Conservation (phyloP, 2,797 vertebrate species). For the Distichodus sexfasciatus region DNA sequence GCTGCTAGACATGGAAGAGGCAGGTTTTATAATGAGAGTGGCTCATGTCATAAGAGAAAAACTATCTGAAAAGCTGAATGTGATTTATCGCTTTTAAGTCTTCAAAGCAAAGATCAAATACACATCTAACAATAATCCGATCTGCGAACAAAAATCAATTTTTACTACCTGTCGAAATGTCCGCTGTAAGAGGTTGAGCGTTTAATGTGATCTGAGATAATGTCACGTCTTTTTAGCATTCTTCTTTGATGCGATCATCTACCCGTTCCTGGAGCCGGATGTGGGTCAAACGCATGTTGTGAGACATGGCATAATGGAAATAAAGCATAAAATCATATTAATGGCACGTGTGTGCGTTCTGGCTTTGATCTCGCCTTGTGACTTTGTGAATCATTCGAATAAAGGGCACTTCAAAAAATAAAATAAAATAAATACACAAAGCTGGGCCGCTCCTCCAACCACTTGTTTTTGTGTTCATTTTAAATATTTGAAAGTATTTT, state of each 20-base stretch:
- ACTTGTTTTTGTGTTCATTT: too few species aligned
- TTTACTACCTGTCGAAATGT: neutral
- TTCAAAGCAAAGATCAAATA: neutral
- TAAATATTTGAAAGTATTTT: too few species aligned
- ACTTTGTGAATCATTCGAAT: constrained; percentile 4
- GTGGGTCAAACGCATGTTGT: neutral
- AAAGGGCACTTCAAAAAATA: neutral
- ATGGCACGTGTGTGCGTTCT: neutral
- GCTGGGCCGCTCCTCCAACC: too few species aligned
- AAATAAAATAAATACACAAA: too few species aligned
- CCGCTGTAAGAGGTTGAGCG: neutral
- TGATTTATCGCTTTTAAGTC: neutral
- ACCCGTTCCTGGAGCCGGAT: neutral
- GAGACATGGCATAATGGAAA: neutral
- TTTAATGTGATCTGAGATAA: neutral
- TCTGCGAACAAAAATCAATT: neutral
- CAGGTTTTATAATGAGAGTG: neutral
- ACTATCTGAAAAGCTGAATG: neutral
- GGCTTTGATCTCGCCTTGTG: neutral
- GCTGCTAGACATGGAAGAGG: neutral
- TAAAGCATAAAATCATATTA: neutral
- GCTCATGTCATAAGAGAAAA: neutral
- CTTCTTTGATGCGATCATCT: neutral
- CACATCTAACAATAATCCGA: neutral
- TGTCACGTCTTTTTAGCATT: neutral